phyloP scores from a whole-genome alignment of 2,113 vertebrate genomes.

The Melanocharis versteri region DNA sequence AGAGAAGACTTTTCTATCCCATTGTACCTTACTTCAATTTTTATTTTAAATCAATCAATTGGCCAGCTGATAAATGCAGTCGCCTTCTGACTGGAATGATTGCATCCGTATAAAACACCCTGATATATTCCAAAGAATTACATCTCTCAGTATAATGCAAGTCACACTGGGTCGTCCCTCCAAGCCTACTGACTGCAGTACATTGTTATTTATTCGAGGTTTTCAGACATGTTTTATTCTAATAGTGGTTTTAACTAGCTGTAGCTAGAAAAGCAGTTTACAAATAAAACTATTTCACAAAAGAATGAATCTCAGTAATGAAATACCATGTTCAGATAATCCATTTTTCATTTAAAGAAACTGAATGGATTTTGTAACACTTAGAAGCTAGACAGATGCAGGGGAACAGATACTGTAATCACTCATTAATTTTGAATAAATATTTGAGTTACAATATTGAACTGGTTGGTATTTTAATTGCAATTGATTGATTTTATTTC shows the following conservation, averaged over 20 bases:
- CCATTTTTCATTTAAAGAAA: background rate
- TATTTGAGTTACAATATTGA: background rate
- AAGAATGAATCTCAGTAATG: background rate
- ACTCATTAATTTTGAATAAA: background rate
- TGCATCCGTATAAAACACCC: background rate
- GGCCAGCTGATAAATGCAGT: background rate
- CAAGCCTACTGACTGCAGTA: background rate
- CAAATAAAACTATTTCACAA: background rate
- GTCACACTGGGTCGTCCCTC: background rate
- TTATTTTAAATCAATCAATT: background rate
- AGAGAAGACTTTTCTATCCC: background rate
- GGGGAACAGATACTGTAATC: background rate
- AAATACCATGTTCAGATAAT: background rate
- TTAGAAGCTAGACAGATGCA: background rate
- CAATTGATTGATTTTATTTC: background rate
- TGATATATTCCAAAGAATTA: background rate
- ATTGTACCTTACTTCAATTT: background rate
- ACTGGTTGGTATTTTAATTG: slow-evolving; percentile 4
- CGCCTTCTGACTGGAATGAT: background rate
- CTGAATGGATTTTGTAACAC: background rate
- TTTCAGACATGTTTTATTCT: background rate
- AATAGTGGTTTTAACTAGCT: background rate
- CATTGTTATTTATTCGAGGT: background rate
- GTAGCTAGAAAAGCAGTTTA: background rate
- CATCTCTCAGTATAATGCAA: background rate